Conservation (phyloP, 2,113 vertebrate species). For the rabbit (Oryctolagus cuniculus) region mOryCun1.1 NC_091433.1:179439001-179439500, state of each 20-base stretch:
- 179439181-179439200: slow-evolving; percentile 66
- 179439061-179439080: neutral
- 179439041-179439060: too few relatives aligned
- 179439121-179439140: neutral
- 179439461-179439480: neutral
- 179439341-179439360: slow-evolving; percentile 75
- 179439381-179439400: slow-evolving; percentile 70
- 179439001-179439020: slow-evolving; percentile 24
- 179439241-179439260: slow-evolving; percentile 85
- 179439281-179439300: slow-evolving; percentile 69
- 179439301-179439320: slow-evolving; percentile 75
- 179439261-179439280: slow-evolving; percentile 70
- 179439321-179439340: slow-evolving; percentile 75
- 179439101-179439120: neutral
- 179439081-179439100: neutral
- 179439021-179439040: slow-evolving; percentile 14
- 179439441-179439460: slow-evolving; percentile 12
- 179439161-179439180: slow-evolving; percentile 8
- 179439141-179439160: slow-evolving; percentile 1
- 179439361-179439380: slow-evolving; percentile 81
- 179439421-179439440: slow-evolving; percentile 57
- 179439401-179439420: slow-evolving; percentile 72
- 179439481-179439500: neutral
- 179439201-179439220: slow-evolving; percentile 73
- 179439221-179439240: slow-evolving; percentile 71